Evolutionary conservation across 2,888 invertebrate species (phyloP).

Genomic region (Diachrysia chrysitis): DNA sequence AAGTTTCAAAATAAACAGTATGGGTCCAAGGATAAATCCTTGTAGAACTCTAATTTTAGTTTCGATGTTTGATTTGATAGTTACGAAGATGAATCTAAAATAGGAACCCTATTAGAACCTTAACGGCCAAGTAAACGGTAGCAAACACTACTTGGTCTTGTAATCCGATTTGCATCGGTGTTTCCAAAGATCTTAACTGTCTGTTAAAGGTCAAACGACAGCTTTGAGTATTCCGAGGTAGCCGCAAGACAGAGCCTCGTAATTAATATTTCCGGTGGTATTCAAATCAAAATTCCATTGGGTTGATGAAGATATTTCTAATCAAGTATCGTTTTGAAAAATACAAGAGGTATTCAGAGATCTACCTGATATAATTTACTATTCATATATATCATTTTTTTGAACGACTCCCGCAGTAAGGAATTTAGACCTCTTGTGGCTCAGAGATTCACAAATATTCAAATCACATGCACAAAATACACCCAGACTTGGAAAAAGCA

Average conservation of each 20-base stretch:
- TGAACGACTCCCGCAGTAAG: no score
- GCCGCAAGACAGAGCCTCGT: neutral
- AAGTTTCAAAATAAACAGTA: neutral
- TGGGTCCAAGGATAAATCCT: neutral
- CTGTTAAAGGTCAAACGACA: neutral
- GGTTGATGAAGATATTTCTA: neutral
- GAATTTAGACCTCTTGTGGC: no score
- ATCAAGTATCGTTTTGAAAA: neutral
- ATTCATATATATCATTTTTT: no score
- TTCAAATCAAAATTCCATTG: neutral
- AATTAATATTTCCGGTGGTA: constrained; percentile 4
- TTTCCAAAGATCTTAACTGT: neutral
- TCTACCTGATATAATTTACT: neutral
- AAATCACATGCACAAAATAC: no score
- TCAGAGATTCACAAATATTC: no score
- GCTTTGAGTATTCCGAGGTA: neutral
- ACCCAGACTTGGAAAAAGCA: no score
- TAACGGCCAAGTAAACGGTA: neutral
- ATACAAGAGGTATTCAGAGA: neutral
- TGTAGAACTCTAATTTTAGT: neutral
- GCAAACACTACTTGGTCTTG: neutral
- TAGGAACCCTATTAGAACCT: neutral
- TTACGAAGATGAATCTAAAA: neutral
- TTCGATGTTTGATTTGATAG: neutral
- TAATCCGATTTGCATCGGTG: constrained; percentile 1